Evolutionary conservation across 92 coral and sea anemone species (phyloP).

Genomic region (Siderastrea radians): DNA sequence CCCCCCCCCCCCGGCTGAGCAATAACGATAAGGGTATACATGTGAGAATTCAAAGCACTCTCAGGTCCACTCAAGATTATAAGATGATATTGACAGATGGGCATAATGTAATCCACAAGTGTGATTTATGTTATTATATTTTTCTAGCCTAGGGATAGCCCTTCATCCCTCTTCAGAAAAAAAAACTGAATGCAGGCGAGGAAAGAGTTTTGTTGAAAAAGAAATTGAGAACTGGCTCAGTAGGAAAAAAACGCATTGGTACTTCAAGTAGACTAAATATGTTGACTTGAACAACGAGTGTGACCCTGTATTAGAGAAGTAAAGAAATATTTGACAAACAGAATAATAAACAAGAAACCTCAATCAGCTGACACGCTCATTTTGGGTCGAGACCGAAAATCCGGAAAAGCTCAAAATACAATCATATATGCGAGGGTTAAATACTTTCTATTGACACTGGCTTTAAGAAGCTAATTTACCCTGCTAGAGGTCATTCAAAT

Average conservation of each 20-base stretch:
- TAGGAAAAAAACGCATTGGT: too few species aligned
- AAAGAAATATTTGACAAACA: background rate
- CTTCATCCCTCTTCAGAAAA: too few species aligned
- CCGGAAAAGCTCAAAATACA: background rate
- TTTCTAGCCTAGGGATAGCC: background rate
- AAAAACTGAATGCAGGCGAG: too few species aligned
- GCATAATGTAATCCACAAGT: background rate
- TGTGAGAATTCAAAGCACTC: background rate
- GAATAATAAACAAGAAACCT: background rate
- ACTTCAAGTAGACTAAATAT: too few species aligned
- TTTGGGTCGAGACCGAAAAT: background rate
- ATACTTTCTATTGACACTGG: background rate
- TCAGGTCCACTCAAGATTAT: background rate
- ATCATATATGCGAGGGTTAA: constrained; percentile 2
- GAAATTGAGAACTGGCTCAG: too few species aligned
- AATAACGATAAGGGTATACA: background rate
- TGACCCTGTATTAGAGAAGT: background rate
- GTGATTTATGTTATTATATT: background rate
- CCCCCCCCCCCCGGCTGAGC: background rate
- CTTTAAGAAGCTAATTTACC: background rate
- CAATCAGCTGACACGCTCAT: background rate
- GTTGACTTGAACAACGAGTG: background rate
- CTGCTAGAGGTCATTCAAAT: background rate
- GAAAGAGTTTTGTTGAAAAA: too few species aligned
- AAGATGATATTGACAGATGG: constrained; percentile 24